Conservation (phyloP, 2,888 invertebrate species). For the Meteorus cinctellus region DNA sequence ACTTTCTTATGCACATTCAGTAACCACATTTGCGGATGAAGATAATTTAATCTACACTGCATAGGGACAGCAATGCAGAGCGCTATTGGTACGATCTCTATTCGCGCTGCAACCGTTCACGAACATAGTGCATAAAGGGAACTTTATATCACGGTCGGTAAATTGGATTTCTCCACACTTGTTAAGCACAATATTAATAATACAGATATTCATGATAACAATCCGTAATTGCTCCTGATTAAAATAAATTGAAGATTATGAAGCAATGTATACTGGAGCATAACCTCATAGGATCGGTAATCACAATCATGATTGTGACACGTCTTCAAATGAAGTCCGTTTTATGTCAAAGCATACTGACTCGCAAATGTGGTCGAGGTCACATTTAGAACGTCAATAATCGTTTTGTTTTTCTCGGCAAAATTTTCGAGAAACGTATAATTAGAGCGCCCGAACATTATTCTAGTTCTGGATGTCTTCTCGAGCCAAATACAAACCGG, state of each 20-base stretch:
- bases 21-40: conserved; percentile 15
- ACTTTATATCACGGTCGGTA: conserved; percentile 39
- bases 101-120: conserved; percentile 20
- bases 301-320: not conserved
- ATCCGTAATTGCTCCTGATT: conserved; percentile 62
- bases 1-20: conserved; percentile 14
- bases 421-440: conserved; percentile 32
- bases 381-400: conserved; percentile 55
- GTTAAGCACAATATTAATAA: not conserved
- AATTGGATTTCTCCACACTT: conserved; percentile 16
- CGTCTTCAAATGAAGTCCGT: not conserved
- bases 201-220: conserved; percentile 39
- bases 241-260: conserved; percentile 62
- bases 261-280: conserved; percentile 52
- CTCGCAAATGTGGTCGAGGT: not conserved
- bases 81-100: conserved; percentile 30
- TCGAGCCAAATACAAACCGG: conserved; percentile 25
- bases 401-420: conserved; percentile 58
- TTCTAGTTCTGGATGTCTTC: conserved; percentile 16
- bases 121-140: conserved; percentile 26
- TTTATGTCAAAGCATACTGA: not conserved
- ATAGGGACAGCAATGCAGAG: not conserved
- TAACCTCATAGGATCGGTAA: conserved; percentile 4
- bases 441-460: conserved; percentile 25
- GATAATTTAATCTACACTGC: conserved; percentile 19